phyloP scores from a whole-genome alignment of 2,888 invertebrate genomes.

The Drosophila pseudotakahashii region DNA sequence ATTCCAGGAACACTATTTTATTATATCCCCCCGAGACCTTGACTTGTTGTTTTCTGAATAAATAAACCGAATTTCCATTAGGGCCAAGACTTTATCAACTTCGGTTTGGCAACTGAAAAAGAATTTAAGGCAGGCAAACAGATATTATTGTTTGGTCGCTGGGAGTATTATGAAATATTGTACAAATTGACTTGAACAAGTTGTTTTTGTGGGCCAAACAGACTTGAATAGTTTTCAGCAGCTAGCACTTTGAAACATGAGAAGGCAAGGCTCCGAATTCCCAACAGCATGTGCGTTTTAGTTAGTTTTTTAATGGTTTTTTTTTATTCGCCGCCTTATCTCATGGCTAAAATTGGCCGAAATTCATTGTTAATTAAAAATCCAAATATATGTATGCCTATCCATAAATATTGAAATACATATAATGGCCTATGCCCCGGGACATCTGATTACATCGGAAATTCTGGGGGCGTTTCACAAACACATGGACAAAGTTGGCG shows the following conservation, averaged over 20 bases:
- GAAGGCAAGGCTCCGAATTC: slow-evolving; percentile 10
- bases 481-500: slow-evolving; percentile 14
- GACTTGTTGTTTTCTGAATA: slow-evolving; percentile 22
- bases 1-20: slow-evolving; percentile 27
- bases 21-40: slow-evolving; percentile 12
- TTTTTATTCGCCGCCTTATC: slow-evolving; percentile 43
- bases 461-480: slow-evolving; percentile 27
- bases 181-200: slow-evolving; percentile 16
- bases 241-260: slow-evolving; percentile 14
- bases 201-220: slow-evolving; percentile 40
- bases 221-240: slow-evolving; percentile 25
- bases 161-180: slow-evolving; percentile 36
- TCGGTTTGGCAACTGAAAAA: slow-evolving; percentile 12
- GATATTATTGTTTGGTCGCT: slow-evolving; percentile 34
- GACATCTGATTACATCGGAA: slow-evolving; percentile 19
- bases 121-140: slow-evolving; percentile 24
- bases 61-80: slow-evolving; percentile 37
- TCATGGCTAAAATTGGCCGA: slow-evolving; percentile 58
- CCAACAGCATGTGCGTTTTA: slow-evolving; percentile 12
- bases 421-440: slow-evolving; percentile 40
- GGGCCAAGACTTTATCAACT: slow-evolving; percentile 35
- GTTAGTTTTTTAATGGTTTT: background rate
- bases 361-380: slow-evolving; percentile 63
- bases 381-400: background rate
- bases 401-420: slow-evolving; percentile 30